phyloP scores from a whole-genome alignment of 2,113 vertebrate species.

The Rousettus leschenaultii region DNA sequence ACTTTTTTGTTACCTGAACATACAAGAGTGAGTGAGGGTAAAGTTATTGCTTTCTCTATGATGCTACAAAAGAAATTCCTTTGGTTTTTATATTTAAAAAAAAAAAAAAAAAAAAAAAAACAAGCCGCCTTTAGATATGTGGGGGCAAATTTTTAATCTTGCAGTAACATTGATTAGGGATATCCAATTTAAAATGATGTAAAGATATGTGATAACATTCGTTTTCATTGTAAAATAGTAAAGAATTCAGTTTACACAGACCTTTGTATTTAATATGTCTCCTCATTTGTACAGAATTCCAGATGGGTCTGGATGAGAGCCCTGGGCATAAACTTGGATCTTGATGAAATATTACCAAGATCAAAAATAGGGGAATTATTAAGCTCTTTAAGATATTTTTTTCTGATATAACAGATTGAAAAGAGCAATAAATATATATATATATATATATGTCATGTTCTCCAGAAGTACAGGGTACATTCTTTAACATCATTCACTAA shows the following conservation, averaged over 20 bases:
- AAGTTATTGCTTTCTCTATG: constrained; percentile 83
- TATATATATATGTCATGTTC: constrained; percentile 64
- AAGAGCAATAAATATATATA: constrained; percentile 77
- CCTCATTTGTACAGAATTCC: constrained; percentile 80
- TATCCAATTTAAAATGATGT: constrained; percentile 87
- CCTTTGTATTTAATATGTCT: constrained; percentile 90
- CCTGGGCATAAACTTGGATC: constrained; percentile 66
- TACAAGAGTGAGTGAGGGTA: constrained; percentile 83
- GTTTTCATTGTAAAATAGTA: constrained; percentile 94
- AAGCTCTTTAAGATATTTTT: constrained; percentile 67
- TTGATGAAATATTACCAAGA: constrained; percentile 59
- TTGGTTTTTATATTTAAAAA: constrained; percentile 84
- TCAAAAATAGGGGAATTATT: constrained; percentile 70
- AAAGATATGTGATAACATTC: constrained; percentile 91
- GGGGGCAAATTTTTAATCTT: constrained; percentile 84
- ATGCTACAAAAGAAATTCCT: constrained; percentile 78
- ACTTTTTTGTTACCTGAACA: constrained; percentile 79
- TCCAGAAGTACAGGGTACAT: constrained; percentile 57
- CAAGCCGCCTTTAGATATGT: constrained; percentile 80
- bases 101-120: constrained; percentile 54
- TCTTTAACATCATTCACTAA: constrained; percentile 61
- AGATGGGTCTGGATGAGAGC: constrained; percentile 49
- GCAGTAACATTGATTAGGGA: constrained; percentile 86
- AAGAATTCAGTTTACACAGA: constrained; percentile 84
- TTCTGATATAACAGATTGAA: constrained; percentile 66